Conservation (phyloP, 2,113 vertebrate species). For the Mormoops blainvillei region DNA sequence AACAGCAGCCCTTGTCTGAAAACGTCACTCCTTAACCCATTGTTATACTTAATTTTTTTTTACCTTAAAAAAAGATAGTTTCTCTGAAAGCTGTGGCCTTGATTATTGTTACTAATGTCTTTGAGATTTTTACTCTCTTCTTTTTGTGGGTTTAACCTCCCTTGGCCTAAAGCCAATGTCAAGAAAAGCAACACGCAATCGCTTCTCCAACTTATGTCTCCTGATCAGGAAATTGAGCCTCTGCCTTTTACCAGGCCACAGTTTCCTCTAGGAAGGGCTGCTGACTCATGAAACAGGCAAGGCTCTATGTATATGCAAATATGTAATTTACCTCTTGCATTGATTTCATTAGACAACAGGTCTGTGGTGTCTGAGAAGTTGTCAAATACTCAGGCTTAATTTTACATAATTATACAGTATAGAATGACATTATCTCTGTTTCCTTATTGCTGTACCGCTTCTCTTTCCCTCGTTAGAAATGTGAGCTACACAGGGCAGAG, state of each 20-base stretch:
- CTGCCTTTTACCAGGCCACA: background rate
- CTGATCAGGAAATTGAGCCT: background rate
- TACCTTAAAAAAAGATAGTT: background rate
- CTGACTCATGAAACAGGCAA: background rate
- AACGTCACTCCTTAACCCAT: background rate
- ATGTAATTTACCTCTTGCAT: background rate
- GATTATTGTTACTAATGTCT: background rate
- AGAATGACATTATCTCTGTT: background rate
- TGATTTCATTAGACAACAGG: background rate
- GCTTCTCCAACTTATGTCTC: background rate
- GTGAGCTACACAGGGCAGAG: background rate
- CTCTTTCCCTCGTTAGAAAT: background rate
- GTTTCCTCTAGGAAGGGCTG: background rate
- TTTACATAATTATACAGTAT: background rate
- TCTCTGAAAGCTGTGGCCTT: background rate
- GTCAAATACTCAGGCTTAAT: background rate
- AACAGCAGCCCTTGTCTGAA: background rate
- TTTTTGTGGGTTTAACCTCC: background rate
- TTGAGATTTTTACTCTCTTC: background rate
- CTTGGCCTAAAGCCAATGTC: background rate
- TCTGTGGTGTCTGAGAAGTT: background rate
- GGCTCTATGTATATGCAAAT: background rate
- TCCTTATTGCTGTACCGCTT: background rate
- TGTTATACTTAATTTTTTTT: background rate
- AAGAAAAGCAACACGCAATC: background rate